Evolutionary conservation across 2,888 invertebrate genomes (phyloP).

Genomic region (Tetropium fuscum): DNA sequence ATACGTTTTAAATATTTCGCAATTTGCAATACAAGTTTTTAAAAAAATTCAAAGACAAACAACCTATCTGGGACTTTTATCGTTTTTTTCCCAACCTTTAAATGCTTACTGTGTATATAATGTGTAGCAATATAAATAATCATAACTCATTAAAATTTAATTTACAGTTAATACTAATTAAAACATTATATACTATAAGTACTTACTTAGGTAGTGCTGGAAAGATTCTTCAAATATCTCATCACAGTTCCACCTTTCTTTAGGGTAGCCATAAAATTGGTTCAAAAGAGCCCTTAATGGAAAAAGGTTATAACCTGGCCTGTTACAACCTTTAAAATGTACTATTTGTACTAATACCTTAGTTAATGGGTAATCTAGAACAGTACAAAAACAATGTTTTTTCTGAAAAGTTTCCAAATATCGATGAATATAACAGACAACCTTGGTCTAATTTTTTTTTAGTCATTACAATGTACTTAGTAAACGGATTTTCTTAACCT

Average conservation of each 20-base stretch:
- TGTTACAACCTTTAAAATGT: slow-evolving; percentile 50
- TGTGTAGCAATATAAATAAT: no score
- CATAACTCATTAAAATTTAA: no score
- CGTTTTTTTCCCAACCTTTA: no score
- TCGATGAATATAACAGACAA: no score
- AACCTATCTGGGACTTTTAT: no score
- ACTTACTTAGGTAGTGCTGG: slow-evolving; percentile 60
- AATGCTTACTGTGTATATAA: no score
- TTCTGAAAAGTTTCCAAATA: neutral
- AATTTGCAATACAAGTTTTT: no score
- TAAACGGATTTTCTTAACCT: no score
- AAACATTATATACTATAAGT: neutral
- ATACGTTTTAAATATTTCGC: no score
- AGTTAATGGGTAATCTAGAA: slow-evolving; percentile 61
- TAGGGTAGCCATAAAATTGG: slow-evolving; percentile 63
- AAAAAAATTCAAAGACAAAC: no score
- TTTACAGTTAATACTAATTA: neutral
- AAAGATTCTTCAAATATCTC: slow-evolving; percentile 58
- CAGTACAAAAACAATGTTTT: slow-evolving; percentile 8
- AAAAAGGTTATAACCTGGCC: slow-evolving; percentile 55
- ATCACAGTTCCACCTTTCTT: slow-evolving; percentile 50
- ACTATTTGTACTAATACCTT: slow-evolving; percentile 63
- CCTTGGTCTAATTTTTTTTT: no score
- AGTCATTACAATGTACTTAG: no score
- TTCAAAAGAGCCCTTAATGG: slow-evolving; percentile 59